Evolutionary conservation across 1,140 invertebrate species (phyloP).

Genomic region (Hyphantria cunea): DNA sequence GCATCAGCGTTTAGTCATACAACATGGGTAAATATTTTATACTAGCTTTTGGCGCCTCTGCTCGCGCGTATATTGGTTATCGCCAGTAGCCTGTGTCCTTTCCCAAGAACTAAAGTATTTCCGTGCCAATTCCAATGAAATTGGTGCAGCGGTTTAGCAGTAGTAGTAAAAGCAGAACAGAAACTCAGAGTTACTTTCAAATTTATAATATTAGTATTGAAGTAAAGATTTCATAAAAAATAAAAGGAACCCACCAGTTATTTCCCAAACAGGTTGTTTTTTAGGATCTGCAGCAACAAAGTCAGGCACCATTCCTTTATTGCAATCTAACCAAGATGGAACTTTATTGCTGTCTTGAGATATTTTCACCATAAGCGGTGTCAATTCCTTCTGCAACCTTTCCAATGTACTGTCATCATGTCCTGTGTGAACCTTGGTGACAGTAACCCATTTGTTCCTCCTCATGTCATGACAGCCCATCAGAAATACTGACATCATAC

Average conservation of each 20-base stretch:
- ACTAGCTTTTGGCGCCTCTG: too few species aligned
- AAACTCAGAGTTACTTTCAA: too few species aligned
- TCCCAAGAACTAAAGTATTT: too few species aligned
- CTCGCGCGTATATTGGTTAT: too few species aligned
- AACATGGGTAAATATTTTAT: too few species aligned
- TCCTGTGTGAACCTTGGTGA: constrained; percentile 93
- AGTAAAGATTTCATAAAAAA: too few species aligned
- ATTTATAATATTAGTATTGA: too few species aligned
- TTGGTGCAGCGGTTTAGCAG: too few species aligned
- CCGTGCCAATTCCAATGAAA: too few species aligned
- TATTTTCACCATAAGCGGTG: constrained; percentile 89
- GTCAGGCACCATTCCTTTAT: constrained; percentile 93
- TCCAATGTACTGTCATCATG: constrained; percentile 93
- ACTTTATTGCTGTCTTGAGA: constrained; percentile 84
- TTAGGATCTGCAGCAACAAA: constrained; percentile 93
- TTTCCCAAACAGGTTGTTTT: constrained; percentile 95
- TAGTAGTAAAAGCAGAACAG: too few species aligned
- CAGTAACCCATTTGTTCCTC: constrained; percentile 90
- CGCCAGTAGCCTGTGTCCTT: too few species aligned
- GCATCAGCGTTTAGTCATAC: too few species aligned
- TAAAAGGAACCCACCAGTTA: constrained; percentile 85
- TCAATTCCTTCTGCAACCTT: constrained; percentile 87
- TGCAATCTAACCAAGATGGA: constrained; percentile 92
- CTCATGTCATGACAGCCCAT: constrained; percentile 93
- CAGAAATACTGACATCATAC: constrained; percentile 95